These are phyloP conservation scores for Corythoichthys haematopterus DNA, from an alignment of 2,113 vertebrate genomes.

Conservation along the genomic window DNA sequence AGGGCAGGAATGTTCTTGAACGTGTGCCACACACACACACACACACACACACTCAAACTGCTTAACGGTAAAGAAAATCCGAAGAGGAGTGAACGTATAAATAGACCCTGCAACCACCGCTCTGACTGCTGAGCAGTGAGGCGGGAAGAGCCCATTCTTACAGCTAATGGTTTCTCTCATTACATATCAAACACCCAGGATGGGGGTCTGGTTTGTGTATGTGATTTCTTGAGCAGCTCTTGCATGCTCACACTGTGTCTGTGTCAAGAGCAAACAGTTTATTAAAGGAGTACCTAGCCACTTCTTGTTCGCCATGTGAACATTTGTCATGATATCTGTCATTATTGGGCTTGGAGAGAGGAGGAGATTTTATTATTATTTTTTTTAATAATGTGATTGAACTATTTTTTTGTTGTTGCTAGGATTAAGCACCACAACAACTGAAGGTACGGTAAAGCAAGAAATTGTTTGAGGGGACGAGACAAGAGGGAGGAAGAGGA, in stretches of 20 bases:
- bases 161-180: constrained; percentile 67
- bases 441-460: background rate
- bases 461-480: constrained; percentile 24
- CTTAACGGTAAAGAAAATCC: constrained; percentile 45
- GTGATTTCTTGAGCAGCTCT: constrained; percentile 48
- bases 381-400: constrained; percentile 38
- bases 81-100: constrained; percentile 60
- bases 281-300: background rate
- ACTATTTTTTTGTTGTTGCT: constrained; percentile 38
- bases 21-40: constrained; percentile 26
- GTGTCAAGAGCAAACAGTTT: constrained; percentile 2
- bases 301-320: constrained; percentile 10
- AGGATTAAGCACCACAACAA: constrained; percentile 29
- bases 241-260: constrained; percentile 1
- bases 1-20: constrained; percentile 54
- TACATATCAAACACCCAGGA: constrained; percentile 61
- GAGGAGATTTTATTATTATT: constrained; percentile 29
- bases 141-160: constrained; percentile 58
- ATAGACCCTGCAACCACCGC: constrained; percentile 56
- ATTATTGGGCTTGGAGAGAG: constrained; percentile 19
- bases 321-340: constrained; percentile 25
- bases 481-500: constrained; percentile 25
- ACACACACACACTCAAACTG: constrained; percentile 33
- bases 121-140: constrained; percentile 51
- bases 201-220: constrained; percentile 5